A percentile compares a stretch with the other conserved stretches of the same genome.
phyloP scores from a whole-genome alignment of 1,140 invertebrate genomes.

The Solenopsis invicta region DNA sequence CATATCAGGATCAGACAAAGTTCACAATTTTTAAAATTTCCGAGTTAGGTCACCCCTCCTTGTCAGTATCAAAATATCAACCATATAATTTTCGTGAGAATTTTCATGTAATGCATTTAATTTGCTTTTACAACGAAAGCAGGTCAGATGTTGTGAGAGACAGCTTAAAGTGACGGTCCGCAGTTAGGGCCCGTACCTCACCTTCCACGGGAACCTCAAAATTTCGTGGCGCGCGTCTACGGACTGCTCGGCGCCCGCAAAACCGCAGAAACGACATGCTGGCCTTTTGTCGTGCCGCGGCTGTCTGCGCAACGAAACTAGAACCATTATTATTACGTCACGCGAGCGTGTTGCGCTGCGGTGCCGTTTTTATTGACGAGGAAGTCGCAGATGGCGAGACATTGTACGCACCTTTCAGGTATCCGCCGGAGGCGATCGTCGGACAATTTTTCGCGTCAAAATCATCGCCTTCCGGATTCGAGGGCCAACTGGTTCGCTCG shows the following conservation, averaged over 20 bases:
- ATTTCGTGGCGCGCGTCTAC: conserved; percentile 68
- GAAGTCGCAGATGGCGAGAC: conserved; percentile 68
- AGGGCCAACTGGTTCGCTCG: background rate
- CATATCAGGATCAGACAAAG: too few species aligned
- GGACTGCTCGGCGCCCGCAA: conserved; percentile 74
- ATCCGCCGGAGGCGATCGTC: conserved; percentile 58
- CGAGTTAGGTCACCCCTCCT: too few species aligned
- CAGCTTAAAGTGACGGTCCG: conserved; percentile 39
- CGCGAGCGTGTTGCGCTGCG: conserved; percentile 61
- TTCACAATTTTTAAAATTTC: too few species aligned
- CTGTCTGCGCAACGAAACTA: conserved; percentile 67
- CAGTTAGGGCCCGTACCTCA: conserved; percentile 17
- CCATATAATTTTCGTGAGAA: conserved; percentile 9
- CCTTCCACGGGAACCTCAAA: conserved; percentile 24
- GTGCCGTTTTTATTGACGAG: conserved; percentile 62
- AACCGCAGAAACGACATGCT: conserved; percentile 84
- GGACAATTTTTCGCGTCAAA: conserved; percentile 54
- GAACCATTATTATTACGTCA: conserved; percentile 74
- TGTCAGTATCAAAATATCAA: background rate
- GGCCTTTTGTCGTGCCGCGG: conserved; percentile 78
- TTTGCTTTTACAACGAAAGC: conserved; percentile 3
- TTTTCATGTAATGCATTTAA: conserved; percentile 7
- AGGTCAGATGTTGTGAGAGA: conserved; percentile 43
- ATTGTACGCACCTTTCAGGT: conserved; percentile 57
- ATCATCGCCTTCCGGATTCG: conserved; percentile 57